A percentile compares a stretch with the other conserved stretches of the same genome.
These are phyloP conservation scores for Pogonocherus hispidulus DNA, from an alignment of 2,888 invertebrate species.

Conservation along the genomic window DNA sequence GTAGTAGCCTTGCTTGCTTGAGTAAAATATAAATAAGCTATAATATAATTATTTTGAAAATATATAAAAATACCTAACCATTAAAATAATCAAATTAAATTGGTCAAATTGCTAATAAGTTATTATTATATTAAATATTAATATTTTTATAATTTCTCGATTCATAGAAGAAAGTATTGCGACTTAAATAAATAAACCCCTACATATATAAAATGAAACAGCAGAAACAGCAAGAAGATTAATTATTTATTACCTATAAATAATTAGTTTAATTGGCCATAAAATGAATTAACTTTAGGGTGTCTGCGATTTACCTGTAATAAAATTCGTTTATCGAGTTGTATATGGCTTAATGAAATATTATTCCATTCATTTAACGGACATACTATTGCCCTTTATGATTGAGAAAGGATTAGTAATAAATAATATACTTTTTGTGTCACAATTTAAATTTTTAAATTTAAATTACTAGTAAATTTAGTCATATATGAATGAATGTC, in stretches of 20 bases:
- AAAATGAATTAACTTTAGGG: not conserved
- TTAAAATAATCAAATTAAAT: too few relatives aligned
- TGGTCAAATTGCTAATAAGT: too few relatives aligned
- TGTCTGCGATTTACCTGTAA: not conserved
- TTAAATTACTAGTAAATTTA: too few relatives aligned
- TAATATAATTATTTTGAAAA: too few relatives aligned
- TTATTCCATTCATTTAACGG: not conserved
- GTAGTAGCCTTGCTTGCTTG: too few relatives aligned
- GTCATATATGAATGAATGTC: too few relatives aligned
- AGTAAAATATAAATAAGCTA: too few relatives aligned
- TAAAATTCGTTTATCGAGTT: not conserved
- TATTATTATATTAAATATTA: too few relatives aligned
- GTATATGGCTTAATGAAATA: not conserved
- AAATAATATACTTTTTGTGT: not conserved
- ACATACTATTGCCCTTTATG: not conserved
- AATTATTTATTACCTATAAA: not conserved
- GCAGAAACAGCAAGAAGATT: not conserved
- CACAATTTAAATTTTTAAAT: not conserved
- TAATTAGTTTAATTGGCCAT: not conserved
- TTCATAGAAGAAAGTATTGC: not conserved
- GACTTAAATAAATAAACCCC: not conserved
- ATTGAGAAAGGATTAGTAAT: not conserved
- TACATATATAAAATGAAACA: not conserved
- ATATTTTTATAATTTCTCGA: too few relatives aligned
- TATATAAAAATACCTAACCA: too few relatives aligned